Evolutionary conservation across 2,113 vertebrate genomes (phyloP), one percentile per base, ranked within the genome.

Genomic region (Dolichotis patagonum): DNA sequence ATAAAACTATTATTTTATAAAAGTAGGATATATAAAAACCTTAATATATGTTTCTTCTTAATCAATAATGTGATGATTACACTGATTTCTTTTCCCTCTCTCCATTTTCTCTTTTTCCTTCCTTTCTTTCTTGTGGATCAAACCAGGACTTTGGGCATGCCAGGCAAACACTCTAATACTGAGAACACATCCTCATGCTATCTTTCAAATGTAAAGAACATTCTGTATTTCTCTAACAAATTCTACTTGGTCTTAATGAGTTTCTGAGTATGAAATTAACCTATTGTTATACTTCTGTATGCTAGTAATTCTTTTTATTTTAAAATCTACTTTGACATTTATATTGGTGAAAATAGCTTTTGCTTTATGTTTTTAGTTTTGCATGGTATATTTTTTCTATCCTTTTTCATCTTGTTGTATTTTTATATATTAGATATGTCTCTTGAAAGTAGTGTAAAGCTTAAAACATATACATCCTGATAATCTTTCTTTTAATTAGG

Each of bases 321-420:
- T 96, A 89, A 96, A 62, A 63, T 92, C 65, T 67, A 96, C 75
- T 90, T 97, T 90, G 75, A 90, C 52, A 82, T 85, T 94, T 89
- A 85, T 54, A 81, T 88, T 71, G 41, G n/a, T 62, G 81, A 54
- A 54, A 54, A 86, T 2, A 94, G 56, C 60, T 81, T 84, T 90
- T 49, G 12, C 91, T 62, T 84, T 63, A 73, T 46, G 19, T 65
- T 52, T 65, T 80, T n/a, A 85, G 85, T 90, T 96, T 88, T 71
- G 54, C 35, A 75, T 38, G 16, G 56, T 49, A 38, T 90, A 73
- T 86, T 85, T 62, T 77, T 85, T 77, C 41, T 71, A 56, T 85
- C 7, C 11, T 71, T 89, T 88, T 77, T 63, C 14, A 63, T 2
- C 7, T 80, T 88, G 86, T 85, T 82, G 3, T 35, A 77, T 63